Evolutionary conservation across 2,888 invertebrate species (phyloP), one percentile per base, ranked within the genome.

Genomic region (Oligia latruncula): DNA sequence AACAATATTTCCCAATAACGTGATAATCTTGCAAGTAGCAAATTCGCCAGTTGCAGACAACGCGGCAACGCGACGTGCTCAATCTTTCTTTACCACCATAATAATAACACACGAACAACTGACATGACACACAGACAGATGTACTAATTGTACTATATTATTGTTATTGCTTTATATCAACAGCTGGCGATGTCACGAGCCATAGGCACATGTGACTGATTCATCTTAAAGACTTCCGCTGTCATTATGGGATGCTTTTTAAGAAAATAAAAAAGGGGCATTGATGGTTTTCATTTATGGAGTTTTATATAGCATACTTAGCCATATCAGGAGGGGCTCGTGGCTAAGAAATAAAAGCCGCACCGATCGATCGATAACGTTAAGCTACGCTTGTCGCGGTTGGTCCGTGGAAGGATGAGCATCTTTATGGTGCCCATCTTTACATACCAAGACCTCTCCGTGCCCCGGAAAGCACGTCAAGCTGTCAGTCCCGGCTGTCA

Each of bases 121-220:
- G 78, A 60, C 58, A 60, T n/a, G 58, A 85, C 74, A 74, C 78
- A 78, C 78, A 17, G 79, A 83, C 87, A 85, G 86, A 85, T 85
- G 85, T 83, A 85, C 83, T 80, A 60, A 55, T 78, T 66, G 60
- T 29, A 29, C n/a, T 66, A 60, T 66, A 62, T 71, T 82, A 74
- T 77, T 75, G 29, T 81, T 72, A 74, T 77, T 84, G 80, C 74
- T 83, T 73, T 76, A 76, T 62, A n/a, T 20, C 58, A 52, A 75
- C 86, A 82, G 79, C 85, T 80, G 79, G 66, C 70, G 11, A 62
- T 83, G 75, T 78, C 80, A 71, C 84, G 81, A 86, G 77, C 81
- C 74, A 5, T 35, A 9, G 13, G 17, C 20, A 46, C 65, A 81
- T 68, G 64, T n/a, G 55, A 52, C 71, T 80, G 65, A 75, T 35